A percentile compares a stretch with the other conserved stretches of the same genome.
Evolutionary conservation across 2,888 invertebrate species (phyloP).

Genomic region (Notodonta ziczac): DNA sequence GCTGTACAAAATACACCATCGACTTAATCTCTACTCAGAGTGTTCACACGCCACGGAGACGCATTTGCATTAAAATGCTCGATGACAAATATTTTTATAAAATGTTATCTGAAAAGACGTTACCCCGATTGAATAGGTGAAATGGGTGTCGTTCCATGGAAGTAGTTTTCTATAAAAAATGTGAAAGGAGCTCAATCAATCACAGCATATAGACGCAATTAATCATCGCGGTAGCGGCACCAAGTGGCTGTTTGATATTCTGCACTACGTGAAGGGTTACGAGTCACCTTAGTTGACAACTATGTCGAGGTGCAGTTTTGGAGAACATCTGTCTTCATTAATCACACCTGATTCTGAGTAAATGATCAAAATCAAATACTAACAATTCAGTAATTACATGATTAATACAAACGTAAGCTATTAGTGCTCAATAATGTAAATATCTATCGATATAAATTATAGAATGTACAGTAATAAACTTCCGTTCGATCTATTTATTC

Average conservation of each 20-base stretch:
- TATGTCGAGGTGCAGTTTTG: conserved; percentile 33
- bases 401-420: too few relatives aligned
- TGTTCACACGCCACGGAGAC: conserved; percentile 62
- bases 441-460: too few relatives aligned
- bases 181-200: conserved; percentile 71
- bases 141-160: conserved; percentile 44
- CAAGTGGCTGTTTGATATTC: conserved; percentile 53
- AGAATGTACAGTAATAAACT: conserved; percentile 45
- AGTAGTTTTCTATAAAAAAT: conserved; percentile 45
- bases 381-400: too few relatives aligned
- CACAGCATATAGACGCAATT: conserved; percentile 66
- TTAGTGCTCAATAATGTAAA: too few relatives aligned
- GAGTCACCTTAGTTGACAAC: conserved; percentile 33
- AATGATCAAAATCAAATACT: not conserved
- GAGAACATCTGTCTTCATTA: conserved; percentile 46
- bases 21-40: conserved; percentile 46
- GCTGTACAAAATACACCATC: conserved; percentile 43
- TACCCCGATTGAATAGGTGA: conserved; percentile 57
- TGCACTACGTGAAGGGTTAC: conserved; percentile 57
- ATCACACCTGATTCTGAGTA: conserved; percentile 35
- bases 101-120: conserved; percentile 57
- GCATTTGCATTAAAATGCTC: conserved; percentile 60
- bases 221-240: conserved; percentile 68
- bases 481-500: conserved; percentile 57
- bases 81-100: conserved; percentile 75